Conservation (phyloP, 2,797 vertebrate species). For the Mormyrus proboscirostris region DNA sequence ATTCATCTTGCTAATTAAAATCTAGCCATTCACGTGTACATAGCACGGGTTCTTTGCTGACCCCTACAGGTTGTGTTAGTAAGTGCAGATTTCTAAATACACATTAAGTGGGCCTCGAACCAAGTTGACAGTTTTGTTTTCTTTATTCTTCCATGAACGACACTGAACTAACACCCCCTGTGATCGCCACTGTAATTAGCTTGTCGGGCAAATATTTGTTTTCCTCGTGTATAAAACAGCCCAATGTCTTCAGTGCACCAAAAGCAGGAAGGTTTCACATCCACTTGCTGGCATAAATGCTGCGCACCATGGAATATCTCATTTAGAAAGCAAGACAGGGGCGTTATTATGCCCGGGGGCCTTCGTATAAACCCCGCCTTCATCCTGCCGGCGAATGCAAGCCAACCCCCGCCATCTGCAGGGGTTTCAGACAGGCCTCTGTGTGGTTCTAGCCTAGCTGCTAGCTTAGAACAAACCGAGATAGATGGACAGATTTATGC, state of each 20-base stretch:
- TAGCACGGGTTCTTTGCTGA: not conserved
- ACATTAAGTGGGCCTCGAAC: not conserved
- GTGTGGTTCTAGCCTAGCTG: constrained; percentile 51
- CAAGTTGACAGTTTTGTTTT: not conserved
- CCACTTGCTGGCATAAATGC: not conserved
- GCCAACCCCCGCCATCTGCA: constrained; percentile 41
- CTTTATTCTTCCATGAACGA: not conserved
- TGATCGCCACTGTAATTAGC: constrained; percentile 13
- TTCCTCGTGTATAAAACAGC: constrained; percentile 3
- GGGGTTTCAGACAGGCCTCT: constrained; percentile 50
- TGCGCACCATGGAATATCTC: constrained; percentile 32
- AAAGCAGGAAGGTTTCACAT: constrained; percentile 9
- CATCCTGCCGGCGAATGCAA: constrained; percentile 34
- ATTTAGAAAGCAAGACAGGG: constrained; percentile 44
- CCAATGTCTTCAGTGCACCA: constrained; percentile 20
- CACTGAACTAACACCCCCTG: not conserved
- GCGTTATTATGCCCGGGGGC: constrained; percentile 54
- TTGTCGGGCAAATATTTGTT: constrained; percentile 18
- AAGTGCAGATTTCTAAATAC: not conserved
- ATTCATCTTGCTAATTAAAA: not conserved
- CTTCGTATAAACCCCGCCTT: constrained; percentile 50
- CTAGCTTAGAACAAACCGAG: constrained; percentile 65
- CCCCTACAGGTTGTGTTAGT: not conserved
- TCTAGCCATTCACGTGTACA: not conserved
- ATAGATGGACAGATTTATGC: constrained; percentile 48